phyloP scores from a whole-genome alignment of 2,113 vertebrate genomes.

The Podiceps cristatus region DNA sequence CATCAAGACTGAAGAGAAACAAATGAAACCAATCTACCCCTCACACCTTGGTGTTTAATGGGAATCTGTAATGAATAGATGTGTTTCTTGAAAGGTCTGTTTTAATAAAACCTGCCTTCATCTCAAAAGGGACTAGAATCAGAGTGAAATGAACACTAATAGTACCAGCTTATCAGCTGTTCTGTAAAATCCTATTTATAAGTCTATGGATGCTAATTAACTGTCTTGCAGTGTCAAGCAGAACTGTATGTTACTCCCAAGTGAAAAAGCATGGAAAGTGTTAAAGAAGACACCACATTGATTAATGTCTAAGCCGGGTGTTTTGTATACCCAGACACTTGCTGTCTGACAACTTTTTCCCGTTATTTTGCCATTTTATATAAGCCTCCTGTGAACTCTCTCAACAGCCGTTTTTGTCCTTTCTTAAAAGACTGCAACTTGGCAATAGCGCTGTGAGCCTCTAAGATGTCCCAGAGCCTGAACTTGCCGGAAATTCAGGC shows the following conservation, averaged over 20 bases:
- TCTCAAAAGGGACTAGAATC: not conserved
- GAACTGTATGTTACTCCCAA: not conserved
- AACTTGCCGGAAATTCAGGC: not conserved
- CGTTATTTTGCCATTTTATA: not conserved
- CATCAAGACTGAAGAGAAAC: not conserved
- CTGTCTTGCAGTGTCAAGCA: not conserved
- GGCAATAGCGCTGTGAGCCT: not conserved
- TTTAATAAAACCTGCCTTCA: not conserved
- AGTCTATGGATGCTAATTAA: conserved; percentile 37
- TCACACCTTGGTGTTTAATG: not conserved
- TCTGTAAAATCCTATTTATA: conserved; percentile 6
- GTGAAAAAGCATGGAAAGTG: not conserved
- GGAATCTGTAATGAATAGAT: not conserved
- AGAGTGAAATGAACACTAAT: not conserved
- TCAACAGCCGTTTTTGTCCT: not conserved
- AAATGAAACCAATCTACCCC: not conserved
- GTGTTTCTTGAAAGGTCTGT: not conserved
- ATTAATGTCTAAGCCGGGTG: not conserved
- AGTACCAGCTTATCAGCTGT: not conserved
- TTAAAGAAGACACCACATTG: not conserved
- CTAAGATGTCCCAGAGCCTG: not conserved
- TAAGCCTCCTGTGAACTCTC: not conserved
- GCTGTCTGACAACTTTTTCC: not conserved
- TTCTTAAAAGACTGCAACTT: not conserved
- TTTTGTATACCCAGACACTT: not conserved